Evolutionary conservation across 2,888 invertebrate genomes (phyloP).

Genomic region (Parthenolecanium corni): DNA sequence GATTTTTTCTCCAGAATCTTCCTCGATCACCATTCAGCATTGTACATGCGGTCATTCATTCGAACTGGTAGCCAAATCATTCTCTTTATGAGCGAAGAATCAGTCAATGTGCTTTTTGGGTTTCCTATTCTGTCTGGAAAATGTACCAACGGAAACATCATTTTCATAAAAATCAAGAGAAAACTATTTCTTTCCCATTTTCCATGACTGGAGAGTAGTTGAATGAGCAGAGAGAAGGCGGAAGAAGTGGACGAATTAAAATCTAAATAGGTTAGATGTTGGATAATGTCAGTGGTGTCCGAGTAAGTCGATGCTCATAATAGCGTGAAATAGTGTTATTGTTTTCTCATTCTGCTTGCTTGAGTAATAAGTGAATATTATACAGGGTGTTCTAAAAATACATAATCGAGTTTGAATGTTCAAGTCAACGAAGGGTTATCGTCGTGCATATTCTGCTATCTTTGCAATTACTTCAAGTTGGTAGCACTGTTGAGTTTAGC

Average conservation of each 20-base stretch:
- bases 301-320: not conserved
- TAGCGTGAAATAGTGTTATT: conserved; percentile 16
- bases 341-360: no score
- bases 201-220: not conserved
- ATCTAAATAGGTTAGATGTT: conserved; percentile 1
- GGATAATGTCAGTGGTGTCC: not conserved
- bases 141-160: conserved; percentile 22
- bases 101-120: not conserved
- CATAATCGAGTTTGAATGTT: no score
- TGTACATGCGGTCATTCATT: no score
- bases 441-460: no score
- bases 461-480: no score
- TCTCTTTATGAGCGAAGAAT: no score
- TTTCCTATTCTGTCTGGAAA: not conserved
- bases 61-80: no score
- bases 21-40: not conserved
- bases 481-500: no score
- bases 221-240: not conserved
- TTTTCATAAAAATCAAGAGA: conserved; percentile 12
- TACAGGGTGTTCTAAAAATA: no score
- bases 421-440: no score
- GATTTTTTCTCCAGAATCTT: conserved; percentile 2
- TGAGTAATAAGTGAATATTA: no score
- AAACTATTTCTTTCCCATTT: not conserved
- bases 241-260: conserved; percentile 8